phyloP scores from a whole-genome alignment of 2,797 vertebrate genomes.

The Okamejei kenojei region DNA sequence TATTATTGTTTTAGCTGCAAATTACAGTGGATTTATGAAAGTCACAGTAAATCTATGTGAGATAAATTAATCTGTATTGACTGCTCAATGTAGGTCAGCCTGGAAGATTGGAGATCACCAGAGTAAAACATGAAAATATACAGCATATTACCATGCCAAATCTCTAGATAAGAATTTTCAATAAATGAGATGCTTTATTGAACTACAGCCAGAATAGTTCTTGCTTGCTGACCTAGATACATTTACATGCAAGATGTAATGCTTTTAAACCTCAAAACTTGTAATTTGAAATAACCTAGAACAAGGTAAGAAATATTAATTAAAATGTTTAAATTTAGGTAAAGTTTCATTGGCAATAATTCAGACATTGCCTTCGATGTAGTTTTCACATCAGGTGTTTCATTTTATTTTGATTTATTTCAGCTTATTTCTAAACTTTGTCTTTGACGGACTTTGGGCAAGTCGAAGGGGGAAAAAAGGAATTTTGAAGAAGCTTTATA shows the following conservation, averaged over 20 bases:
- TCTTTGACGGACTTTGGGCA: not conserved
- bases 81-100: constrained; percentile 58
- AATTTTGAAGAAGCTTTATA: constrained; percentile 18
- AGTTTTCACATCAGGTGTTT: constrained; percentile 1
- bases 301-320: constrained; percentile 24
- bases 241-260: constrained; percentile 14
- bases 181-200: constrained; percentile 61
- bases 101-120: constrained; percentile 64
- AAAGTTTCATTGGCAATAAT: not conserved
- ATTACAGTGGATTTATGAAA: constrained; percentile 68
- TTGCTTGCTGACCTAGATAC: constrained; percentile 29
- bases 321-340: not conserved
- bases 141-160: constrained; percentile 69
- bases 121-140: constrained; percentile 71
- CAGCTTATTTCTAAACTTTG: not conserved
- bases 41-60: constrained; percentile 59
- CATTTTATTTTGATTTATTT: not conserved
- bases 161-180: constrained; percentile 70
- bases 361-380: not conserved
- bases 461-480: not conserved
- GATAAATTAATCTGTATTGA: constrained; percentile 63
- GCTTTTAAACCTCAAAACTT: constrained; percentile 28
- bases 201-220: constrained; percentile 39
- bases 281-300: constrained; percentile 31
- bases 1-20: constrained; percentile 60